A percentile compares a stretch with the other conserved stretches of the same genome.
Conservation (phyloP, 2,797 vertebrate species). For the Choloepus didactylus region DNA sequence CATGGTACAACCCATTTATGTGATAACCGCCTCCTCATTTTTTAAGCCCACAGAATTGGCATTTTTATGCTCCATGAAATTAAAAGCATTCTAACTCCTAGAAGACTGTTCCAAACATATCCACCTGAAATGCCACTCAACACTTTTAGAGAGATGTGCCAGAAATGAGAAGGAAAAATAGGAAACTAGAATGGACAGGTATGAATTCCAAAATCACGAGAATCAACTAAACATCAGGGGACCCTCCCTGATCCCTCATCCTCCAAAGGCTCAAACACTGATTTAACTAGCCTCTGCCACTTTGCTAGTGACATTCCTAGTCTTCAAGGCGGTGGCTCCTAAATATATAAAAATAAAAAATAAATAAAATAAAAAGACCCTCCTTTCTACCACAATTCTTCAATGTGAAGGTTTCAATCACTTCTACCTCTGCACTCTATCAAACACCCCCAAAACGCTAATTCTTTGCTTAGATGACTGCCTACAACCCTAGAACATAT, state of each 20-base stretch:
- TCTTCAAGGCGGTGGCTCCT: not conserved
- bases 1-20: not conserved
- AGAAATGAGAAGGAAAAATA: slow-evolving; percentile 42
- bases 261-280: slow-evolving; percentile 6
- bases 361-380: not conserved
- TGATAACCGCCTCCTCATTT: slow-evolving; percentile 16
- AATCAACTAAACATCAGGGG: not conserved
- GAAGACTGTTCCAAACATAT: slow-evolving; percentile 51
- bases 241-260: not conserved
- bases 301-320: not conserved
- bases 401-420: not conserved
- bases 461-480: slow-evolving; percentile 2
- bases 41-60: slow-evolving; percentile 28
- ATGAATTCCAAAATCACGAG: slow-evolving; percentile 44
- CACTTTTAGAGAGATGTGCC: not conserved
- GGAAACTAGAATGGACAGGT: not conserved
- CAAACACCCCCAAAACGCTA: not conserved
- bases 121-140: slow-evolving; percentile 23
- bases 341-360: not conserved
- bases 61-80: slow-evolving; percentile 62
- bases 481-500: not conserved
- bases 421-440: not conserved
- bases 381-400: slow-evolving; percentile 7
- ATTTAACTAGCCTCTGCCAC: slow-evolving; percentile 15
- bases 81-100: slow-evolving; percentile 49